Percentiles rank a stretch among this genome's conserved stretches.
phyloP scores from a whole-genome alignment of 2,113 vertebrate species.

The Pristiophorus japonicus region DNA sequence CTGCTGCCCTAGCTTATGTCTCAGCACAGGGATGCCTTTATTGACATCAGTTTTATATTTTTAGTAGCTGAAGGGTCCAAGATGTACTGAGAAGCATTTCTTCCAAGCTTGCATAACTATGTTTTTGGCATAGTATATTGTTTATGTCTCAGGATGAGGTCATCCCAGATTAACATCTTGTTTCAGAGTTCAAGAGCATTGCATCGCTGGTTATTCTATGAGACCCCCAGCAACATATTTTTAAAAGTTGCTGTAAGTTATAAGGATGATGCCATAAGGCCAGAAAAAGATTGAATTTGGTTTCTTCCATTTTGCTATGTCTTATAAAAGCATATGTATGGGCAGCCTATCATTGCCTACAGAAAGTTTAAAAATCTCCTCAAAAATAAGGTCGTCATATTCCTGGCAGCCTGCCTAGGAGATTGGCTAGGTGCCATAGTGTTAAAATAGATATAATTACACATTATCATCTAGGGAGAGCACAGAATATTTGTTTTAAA shows the following conservation, averaged over 20 bases:
- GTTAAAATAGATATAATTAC: background rate
- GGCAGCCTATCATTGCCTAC: no score
- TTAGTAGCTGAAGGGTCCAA: background rate
- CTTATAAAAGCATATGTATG: no score
- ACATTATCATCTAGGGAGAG: background rate
- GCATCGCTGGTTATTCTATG: background rate
- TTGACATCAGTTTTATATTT: background rate
- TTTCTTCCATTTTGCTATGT: background rate
- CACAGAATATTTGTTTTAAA: background rate
- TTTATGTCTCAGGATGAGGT: background rate
- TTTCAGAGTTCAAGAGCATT: background rate
- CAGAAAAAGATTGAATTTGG: background rate
- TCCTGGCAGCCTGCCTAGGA: background rate
- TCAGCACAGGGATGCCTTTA: background rate
- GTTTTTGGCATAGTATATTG: background rate
- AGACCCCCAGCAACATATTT: background rate
- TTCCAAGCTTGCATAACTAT: background rate
- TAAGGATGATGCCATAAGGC: no score
- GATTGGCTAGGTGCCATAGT: background rate
- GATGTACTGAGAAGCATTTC: background rate
- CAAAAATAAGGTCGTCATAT: background rate
- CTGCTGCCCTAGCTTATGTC: background rate
- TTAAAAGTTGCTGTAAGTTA: background rate
- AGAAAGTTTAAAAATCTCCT: background rate
- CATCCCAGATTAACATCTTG: background rate